These are phyloP conservation scores for Eilema caniola DNA, from an alignment of 2,888 invertebrate genomes.

Conservation along the genomic window DNA sequence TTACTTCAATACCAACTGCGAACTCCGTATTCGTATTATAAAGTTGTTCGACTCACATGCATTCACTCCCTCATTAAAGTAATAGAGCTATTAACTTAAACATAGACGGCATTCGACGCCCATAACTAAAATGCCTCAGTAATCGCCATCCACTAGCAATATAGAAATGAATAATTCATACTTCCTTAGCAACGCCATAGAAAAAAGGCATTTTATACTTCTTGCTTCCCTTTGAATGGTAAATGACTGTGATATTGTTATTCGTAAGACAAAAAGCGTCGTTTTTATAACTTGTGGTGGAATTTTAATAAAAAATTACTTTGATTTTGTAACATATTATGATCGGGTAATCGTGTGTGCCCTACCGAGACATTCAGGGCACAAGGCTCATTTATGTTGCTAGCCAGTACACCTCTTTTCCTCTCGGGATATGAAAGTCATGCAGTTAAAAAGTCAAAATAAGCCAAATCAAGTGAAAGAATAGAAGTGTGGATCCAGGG, in stretches of 20 bases:
- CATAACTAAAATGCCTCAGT: constrained; percentile 66
- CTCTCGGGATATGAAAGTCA: background rate
- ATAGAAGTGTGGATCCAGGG: too few relatives aligned
- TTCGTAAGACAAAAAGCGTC: constrained; percentile 14
- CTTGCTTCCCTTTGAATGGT: constrained; percentile 24
- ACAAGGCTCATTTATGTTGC: background rate
- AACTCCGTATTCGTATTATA: constrained; percentile 40
- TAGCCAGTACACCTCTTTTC: background rate
- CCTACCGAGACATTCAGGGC: background rate
- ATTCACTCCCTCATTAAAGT: constrained; percentile 65
- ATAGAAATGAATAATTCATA: constrained; percentile 65
- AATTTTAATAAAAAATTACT: background rate
- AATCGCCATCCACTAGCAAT: constrained; percentile 58
- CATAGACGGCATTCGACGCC: constrained; percentile 59
- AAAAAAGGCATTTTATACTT: constrained; percentile 38
- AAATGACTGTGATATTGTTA: constrained; percentile 16
- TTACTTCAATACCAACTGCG: constrained; percentile 25
- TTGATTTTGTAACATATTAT: background rate
- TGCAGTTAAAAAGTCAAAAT: too few relatives aligned
- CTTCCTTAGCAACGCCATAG: constrained; percentile 26
- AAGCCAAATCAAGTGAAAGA: too few relatives aligned
- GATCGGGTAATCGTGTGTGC: background rate
- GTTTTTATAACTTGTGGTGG: background rate
- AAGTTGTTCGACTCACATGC: constrained; percentile 61
- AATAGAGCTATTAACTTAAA: constrained; percentile 78